Percentiles rank a stretch among this genome's conserved stretches.
These are phyloP conservation scores for Austrolebias charrua DNA, from an alignment of 2,797 vertebrate species.

Conservation along the genomic window DNA sequence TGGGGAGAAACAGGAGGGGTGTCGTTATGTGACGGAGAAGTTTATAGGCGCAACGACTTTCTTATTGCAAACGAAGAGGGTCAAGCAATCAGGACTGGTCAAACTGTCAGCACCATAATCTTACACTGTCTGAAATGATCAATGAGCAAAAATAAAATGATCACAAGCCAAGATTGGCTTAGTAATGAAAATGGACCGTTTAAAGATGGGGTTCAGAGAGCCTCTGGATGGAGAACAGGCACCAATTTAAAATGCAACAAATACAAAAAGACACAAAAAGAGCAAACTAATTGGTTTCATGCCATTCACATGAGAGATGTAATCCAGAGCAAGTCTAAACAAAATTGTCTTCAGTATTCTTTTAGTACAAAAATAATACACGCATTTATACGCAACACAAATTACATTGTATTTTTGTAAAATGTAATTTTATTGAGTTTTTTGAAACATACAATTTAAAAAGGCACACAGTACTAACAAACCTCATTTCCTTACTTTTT, in stretches of 20 bases:
- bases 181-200: conserved; percentile 92
- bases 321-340: conserved; percentile 10
- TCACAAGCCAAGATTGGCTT: conserved; percentile 91
- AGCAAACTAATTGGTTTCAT: not conserved
- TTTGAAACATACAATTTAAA: conserved; percentile 55
- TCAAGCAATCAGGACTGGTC: conserved; percentile 91
- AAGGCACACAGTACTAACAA: conserved; percentile 65
- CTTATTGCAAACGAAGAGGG: conserved; percentile 88
- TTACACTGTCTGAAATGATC: conserved; percentile 90
- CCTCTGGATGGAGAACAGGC: conserved; percentile 61
- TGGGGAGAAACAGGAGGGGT: conserved; percentile 60
- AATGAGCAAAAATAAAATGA: conserved; percentile 90
- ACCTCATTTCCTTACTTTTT: conserved; percentile 34
- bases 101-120: conserved; percentile 87
- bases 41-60: conserved; percentile 81
- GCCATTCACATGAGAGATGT: not conserved
- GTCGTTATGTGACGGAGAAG: conserved; percentile 62
- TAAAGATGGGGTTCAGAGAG: conserved; percentile 79
- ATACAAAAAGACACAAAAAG: conserved; percentile 37
- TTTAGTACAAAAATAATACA: conserved; percentile 48
- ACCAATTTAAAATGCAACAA: conserved; percentile 56
- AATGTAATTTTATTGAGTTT: conserved; percentile 41
- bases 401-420: conserved; percentile 43
- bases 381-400: conserved; percentile 48
- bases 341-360: conserved; percentile 59